These are phyloP conservation scores for Ashinkailepas kermadecensis DNA, from an alignment of 2,888 invertebrate species.

Conservation along the genomic window DNA sequence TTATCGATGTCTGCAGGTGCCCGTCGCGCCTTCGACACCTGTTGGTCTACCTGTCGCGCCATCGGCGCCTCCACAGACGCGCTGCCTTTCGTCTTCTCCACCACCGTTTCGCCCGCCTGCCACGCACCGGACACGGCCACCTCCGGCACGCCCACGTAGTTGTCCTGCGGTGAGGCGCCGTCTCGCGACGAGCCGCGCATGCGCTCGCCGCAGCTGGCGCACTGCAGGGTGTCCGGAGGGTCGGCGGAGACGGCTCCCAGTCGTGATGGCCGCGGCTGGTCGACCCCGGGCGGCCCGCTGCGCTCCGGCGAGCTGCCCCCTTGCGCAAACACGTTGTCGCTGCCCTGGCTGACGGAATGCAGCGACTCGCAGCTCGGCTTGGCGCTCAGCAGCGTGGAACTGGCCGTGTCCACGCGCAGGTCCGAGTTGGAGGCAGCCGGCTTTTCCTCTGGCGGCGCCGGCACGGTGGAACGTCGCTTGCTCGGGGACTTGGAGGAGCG, in stretches of 20 bases:
- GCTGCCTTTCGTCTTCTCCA: not conserved
- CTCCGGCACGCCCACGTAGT: not conserved
- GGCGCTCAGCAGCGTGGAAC: not conserved
- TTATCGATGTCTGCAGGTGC: no score
- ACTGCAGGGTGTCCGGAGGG: not conserved
- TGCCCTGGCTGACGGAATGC: constrained; percentile 81
- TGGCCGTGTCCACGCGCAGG: not conserved
- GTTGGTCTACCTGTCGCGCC: not conserved
- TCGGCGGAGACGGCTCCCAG: not conserved
- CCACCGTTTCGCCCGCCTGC: not conserved
- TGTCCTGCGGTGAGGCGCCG: not conserved
- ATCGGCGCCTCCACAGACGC: not conserved
- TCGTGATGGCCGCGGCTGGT: not conserved
- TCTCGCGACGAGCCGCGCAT: not conserved
- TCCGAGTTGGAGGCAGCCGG: not conserved
- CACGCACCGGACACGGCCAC: no score
- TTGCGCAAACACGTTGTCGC: constrained; percentile 74
- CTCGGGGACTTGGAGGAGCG: not conserved
- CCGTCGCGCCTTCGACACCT: not conserved
- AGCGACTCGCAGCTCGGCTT: constrained; percentile 66
- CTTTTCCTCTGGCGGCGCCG: not conserved
- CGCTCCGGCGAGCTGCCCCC: constrained; percentile 39
- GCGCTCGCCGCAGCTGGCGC: not conserved
- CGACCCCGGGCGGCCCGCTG: not conserved
- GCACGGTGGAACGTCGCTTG: not conserved